Conservation (phyloP, 1,140 invertebrate genomes). For the Drosophila lini region DNA sequence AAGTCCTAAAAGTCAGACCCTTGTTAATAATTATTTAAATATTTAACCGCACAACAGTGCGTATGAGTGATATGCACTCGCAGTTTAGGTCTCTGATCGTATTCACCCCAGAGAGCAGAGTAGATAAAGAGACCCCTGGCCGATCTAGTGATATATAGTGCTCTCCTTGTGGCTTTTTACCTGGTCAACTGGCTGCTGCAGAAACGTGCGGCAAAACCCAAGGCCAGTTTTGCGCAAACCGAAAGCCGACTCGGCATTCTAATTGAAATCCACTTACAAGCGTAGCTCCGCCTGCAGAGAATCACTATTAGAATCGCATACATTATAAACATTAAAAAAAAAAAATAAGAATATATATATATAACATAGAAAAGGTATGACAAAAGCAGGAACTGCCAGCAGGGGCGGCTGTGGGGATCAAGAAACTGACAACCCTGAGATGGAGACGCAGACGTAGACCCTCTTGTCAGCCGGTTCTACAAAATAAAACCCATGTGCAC, state of each 20-base stretch:
- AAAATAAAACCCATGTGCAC: slow-evolving; percentile 36
- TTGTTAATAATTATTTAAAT: neutral
- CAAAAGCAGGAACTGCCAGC: slow-evolving; percentile 50
- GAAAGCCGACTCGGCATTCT: slow-evolving; percentile 41
- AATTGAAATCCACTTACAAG: slow-evolving; percentile 54
- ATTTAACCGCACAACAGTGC: neutral
- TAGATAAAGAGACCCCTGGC: slow-evolving; percentile 1
- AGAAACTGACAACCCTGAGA: slow-evolving; percentile 59
- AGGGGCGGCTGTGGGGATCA: slow-evolving; percentile 41
- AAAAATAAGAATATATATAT: neutral
- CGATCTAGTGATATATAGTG: neutral
- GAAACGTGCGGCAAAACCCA: slow-evolving; percentile 34
- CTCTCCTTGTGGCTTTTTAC: neutral
- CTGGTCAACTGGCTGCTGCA: slow-evolving; percentile 25
- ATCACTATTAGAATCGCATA: slow-evolving; percentile 7
- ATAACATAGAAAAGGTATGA: slow-evolving; percentile 1
- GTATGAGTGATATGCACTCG: slow-evolving; percentile 2
- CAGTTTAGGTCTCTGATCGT: neutral
- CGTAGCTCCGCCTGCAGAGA: slow-evolving; percentile 22
- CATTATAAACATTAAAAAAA: neutral
- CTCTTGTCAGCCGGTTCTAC: slow-evolving; percentile 54
- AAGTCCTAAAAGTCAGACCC: too few relatives aligned
- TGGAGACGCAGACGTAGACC: slow-evolving; percentile 16
- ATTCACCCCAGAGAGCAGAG: slow-evolving; percentile 10
- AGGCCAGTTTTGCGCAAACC: slow-evolving; percentile 45